Evolutionary conservation across 2,888 invertebrate species (phyloP).

Genomic region (Holacanthella duospinosa): DNA sequence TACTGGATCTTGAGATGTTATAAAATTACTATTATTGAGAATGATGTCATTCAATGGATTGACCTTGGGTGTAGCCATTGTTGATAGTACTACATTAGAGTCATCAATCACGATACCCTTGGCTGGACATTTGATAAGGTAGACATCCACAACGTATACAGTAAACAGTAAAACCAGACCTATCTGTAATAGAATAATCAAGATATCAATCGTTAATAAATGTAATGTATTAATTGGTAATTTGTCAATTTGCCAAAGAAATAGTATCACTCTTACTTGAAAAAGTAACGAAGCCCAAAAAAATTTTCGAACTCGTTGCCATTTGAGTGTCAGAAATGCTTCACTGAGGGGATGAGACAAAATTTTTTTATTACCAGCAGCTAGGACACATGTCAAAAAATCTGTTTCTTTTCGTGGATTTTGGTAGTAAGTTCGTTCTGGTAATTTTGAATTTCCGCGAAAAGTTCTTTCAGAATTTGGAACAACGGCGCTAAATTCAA

Average conservation of each 20-base stretch:
- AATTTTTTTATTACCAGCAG: conserved; percentile 79
- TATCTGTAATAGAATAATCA: conserved; percentile 14
- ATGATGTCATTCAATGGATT: neutral
- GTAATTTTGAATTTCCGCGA: conserved; percentile 12
- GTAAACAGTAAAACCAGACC: conserved; percentile 59
- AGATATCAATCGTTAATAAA: neutral
- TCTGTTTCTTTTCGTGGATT: conserved; percentile 54
- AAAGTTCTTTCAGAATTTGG: conserved; percentile 19
- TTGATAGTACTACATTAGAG: neutral
- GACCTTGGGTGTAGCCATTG: neutral
- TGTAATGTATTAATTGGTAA: no score
- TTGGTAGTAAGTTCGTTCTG: conserved; percentile 18
- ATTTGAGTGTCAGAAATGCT: conserved; percentile 75
- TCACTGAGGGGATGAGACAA: conserved; percentile 76
- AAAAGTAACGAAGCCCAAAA: conserved; percentile 44
- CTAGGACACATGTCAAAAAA: conserved; percentile 74
- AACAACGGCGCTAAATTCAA: conserved; percentile 23
- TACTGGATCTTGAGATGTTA: neutral
- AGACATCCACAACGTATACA: conserved; percentile 56
- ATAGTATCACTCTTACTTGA: conserved; percentile 15
- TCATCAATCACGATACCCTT: neutral
- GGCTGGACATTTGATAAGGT: conserved; percentile 27
- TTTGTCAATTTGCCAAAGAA: neutral
- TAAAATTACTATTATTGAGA: neutral
- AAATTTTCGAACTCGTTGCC: conserved; percentile 81